Percentiles rank a stretch among this genome's conserved stretches.
phyloP scores from a whole-genome alignment of 2,113 vertebrate genomes.

The Muntiacus muntjak region DNA sequence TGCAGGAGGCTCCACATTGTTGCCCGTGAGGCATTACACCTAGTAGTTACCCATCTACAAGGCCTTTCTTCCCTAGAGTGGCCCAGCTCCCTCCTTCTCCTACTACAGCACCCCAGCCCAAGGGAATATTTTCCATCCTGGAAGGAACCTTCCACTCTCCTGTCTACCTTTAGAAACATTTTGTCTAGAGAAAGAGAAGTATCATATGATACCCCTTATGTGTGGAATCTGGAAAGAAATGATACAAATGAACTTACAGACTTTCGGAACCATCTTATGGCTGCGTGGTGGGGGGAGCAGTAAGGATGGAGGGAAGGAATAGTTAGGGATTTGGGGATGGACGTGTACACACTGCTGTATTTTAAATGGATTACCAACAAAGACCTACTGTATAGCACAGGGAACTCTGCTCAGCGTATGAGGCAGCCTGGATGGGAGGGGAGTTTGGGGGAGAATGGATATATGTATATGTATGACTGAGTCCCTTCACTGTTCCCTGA shows the following conservation, averaged over 20 bases:
- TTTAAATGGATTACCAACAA: neutral
- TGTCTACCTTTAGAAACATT: neutral
- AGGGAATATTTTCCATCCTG: neutral
- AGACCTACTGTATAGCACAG: neutral
- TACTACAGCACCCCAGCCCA: fast-evolving
- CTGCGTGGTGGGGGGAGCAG: neutral
- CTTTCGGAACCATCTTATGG: neutral
- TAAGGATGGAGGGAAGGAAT: neutral
- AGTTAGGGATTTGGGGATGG: neutral
- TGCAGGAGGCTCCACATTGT: neutral
- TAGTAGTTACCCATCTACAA: neutral
- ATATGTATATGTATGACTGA: neutral
- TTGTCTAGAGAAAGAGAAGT: neutral
- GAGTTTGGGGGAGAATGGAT: neutral
- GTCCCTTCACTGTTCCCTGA: neutral
- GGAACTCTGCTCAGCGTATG: neutral
- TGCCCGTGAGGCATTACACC: neutral
- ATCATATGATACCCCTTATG: neutral
- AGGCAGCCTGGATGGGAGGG: neutral
- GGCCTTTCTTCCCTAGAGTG: neutral
- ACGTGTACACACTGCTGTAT: neutral
- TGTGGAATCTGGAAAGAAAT: neutral
- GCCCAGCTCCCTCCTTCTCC: neutral
- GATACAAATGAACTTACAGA: neutral
- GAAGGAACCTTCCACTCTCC: neutral